Evolutionary conservation across 2,797 vertebrate genomes (phyloP).

Genomic region (Vespertilio murinus): DNA sequence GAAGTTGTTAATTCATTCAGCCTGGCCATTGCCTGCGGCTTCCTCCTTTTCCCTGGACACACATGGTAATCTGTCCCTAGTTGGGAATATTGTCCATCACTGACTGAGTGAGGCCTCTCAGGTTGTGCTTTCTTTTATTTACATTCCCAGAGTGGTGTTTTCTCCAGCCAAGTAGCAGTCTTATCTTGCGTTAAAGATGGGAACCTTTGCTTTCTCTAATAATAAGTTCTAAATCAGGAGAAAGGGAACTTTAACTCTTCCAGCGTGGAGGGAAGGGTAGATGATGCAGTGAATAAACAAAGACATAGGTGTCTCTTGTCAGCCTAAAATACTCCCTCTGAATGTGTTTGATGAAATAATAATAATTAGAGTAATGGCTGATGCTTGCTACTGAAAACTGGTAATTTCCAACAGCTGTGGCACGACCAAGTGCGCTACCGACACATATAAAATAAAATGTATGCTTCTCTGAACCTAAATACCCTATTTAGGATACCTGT

Average conservation of each 20-base stretch:
- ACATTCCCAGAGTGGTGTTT: conserved; percentile 8
- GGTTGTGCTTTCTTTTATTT: conserved; percentile 51
- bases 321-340: conserved; percentile 77
- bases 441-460: conserved; percentile 63
- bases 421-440: conserved; percentile 62
- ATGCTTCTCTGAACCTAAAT: conserved; percentile 65
- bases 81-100: neutral
- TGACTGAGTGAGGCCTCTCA: neutral
- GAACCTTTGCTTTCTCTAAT: conserved; percentile 65
- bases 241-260: conserved; percentile 75
- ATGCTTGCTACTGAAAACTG: conserved; percentile 76
- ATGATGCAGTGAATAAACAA: conserved; percentile 78
- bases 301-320: conserved; percentile 77
- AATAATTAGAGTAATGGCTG: conserved; percentile 73
- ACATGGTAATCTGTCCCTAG: neutral
- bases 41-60: neutral
- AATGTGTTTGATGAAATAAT: conserved; percentile 82
- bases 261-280: conserved; percentile 55
- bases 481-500: neutral
- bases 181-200: conserved; percentile 61
- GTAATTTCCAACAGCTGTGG: conserved; percentile 81
- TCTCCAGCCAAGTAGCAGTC: neutral
- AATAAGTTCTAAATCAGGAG: conserved; percentile 71
- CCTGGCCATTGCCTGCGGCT: neutral
- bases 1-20: neutral